Base-by-base conservation (phyloP, 2,797 vertebrate genomes). In the Catostomus latipinnis region DNA sequence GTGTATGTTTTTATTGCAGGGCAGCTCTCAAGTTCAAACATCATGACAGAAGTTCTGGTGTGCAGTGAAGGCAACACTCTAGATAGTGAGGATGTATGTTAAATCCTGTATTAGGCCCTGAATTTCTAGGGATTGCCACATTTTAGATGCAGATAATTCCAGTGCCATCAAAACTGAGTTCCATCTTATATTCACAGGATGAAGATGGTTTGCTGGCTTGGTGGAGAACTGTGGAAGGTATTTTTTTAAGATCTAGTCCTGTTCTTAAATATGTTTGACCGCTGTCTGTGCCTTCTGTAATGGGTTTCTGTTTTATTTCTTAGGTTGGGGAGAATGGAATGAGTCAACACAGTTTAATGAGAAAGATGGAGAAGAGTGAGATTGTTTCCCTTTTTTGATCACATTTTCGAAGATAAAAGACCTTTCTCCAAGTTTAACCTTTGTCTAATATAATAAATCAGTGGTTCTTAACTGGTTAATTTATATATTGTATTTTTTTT, bases 261-360 rank as follows among this genome's bases (percentile, higher is more conserved):
- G 2, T 9, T 68, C 34, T 57, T 48, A 7, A 53, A 45, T 58
- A 11, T 13, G n/a, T 14, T 60, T 52, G 45, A 52, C 34, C 34
- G 34, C 34, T 46, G 6, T 69, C n/a, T 16, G 50, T 66, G 12
- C 18, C 60, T 52, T 49, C 12, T 73, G 22, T 6, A 34, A 11
- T 68, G 2, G 22, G 88, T 91, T 77, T 0, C 1, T 67, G 8
- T 14, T 12, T 78, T 13, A 78, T 6, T 70, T 0, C 65, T 75
- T 9, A 94, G 93, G 90, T 18, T 95, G 93, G 93, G 78, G 85
- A 0, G 87, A 93, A 57, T 94, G 93, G 93, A 94, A 90, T 1
- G 87, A 91, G 68, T 79, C 86, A 0, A 88, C 76, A 61, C 74
- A 78, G 14, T 83, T 85, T 46, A 77, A 91, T 61, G 46, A 91